Percentiles rank a stretch among this genome's conserved stretches.
Evolutionary conservation across 2,888 invertebrate genomes (phyloP).

Genomic region (Emmelina monodactyla): DNA sequence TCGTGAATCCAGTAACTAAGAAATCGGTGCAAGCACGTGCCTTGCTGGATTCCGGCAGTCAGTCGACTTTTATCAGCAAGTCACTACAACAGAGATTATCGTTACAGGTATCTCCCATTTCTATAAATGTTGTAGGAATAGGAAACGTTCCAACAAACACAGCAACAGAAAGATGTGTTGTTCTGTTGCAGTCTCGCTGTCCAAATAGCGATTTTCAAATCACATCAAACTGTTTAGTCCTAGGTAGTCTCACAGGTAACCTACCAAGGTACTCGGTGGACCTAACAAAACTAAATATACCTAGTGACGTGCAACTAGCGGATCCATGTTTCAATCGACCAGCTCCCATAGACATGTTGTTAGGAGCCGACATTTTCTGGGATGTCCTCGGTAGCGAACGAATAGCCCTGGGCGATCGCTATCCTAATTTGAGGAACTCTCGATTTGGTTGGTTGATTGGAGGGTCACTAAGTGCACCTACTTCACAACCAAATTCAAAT

Average conservation of each 20-base stretch:
- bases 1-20: constrained; percentile 12
- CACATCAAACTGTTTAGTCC: constrained; percentile 10
- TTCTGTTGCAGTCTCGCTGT: constrained; percentile 8
- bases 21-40: constrained; percentile 6
- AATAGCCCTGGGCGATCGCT: not conserved
- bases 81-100: constrained; percentile 8
- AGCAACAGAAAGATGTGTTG: constrained; percentile 12
- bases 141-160: constrained; percentile 10
- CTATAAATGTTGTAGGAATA: constrained; percentile 14
- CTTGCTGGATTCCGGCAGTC: constrained; percentile 11
- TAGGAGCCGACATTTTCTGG: constrained; percentile 5
- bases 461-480: not conserved
- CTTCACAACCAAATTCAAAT: not conserved
- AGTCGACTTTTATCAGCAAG: constrained; percentile 9
- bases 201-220: constrained; percentile 5
- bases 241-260: constrained; percentile 12
- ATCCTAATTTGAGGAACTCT: constrained; percentile 2
- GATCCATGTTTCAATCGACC: constrained; percentile 6
- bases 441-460: constrained; percentile 5
- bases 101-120: not conserved
- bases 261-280: constrained; percentile 11
- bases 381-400: constrained; percentile 2
- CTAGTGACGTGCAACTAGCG: constrained; percentile 12
- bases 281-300: constrained; percentile 7
- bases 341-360: constrained; percentile 2